Base-by-base conservation (phyloP, 2,888 invertebrate species). In the Conus canariensis region DNA sequence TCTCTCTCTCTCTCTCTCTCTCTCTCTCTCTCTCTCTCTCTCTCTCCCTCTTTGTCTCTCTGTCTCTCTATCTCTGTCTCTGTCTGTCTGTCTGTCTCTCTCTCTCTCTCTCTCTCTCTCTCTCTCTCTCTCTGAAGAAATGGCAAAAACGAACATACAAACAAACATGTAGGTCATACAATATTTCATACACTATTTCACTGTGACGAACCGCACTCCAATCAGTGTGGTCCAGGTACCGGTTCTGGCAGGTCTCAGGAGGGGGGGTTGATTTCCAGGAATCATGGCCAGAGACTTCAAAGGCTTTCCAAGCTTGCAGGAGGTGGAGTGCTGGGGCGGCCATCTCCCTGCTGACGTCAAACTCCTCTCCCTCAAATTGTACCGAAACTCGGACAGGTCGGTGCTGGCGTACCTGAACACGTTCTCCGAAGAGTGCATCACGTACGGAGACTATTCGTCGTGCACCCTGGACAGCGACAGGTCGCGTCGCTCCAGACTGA, bases 271-370 rank as follows among this genome's bases (percentile, higher is more conserved):
- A 1, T 58, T 58, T 58, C 58, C 88, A 88, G 88, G 88, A 58
- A 60, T 88, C 25, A 83, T 22, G 45, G 83, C 82, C 10, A 45
- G 89, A 16, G 45, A 85, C 58, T 89, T 89, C 70, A 60, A 70
- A 60, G 89, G 89, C 6, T 64, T 89, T 22, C 70, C 85, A 10
- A 85, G 89, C 58, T 30, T 89, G 64, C 85, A 85, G 58, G 89
- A 89, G 70, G 89, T 89, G n/a, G 89, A 89, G 25, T 89, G 89
- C 70, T 70, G 58, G 67, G 89, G 67, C 10, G 82, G 83, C 1
- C 25, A 74, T 56, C n/a, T 89, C 0, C 45, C 83, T 10, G 67
- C 85, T 16, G 89, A 60, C 83, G 70, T 67, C 16, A 70, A 67
- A 56, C 45, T 89, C 12, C 59, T 70, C n/a, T 83, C 89, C 10